These are phyloP conservation scores for Gallinago undulata DNA, from an alignment of 2,113 vertebrate genomes.

Conservation along the genomic window DNA sequence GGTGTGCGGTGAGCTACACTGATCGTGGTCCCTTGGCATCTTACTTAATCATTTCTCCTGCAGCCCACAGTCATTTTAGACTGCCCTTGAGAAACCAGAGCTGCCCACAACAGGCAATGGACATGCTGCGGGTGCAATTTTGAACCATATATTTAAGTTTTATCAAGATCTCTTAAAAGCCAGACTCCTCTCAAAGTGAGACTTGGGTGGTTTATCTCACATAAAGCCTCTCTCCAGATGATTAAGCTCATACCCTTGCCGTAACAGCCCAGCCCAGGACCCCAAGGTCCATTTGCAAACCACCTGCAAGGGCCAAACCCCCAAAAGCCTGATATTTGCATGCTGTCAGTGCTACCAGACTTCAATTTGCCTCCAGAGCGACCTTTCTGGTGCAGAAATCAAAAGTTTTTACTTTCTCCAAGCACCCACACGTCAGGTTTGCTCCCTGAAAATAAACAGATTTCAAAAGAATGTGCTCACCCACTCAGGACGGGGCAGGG, in stretches of 20 bases:
- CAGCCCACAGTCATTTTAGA: fast-evolving
- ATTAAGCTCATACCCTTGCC: not conserved
- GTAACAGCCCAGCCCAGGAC: not conserved
- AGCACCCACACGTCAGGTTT: not conserved
- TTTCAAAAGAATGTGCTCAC: constrained; percentile 41
- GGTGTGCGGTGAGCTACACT: not conserved
- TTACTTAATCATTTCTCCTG: not conserved
- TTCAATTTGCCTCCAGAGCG: not conserved
- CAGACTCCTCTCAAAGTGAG: not conserved
- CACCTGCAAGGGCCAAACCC: not conserved
- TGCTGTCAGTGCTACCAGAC: not conserved
- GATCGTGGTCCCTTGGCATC: fast-evolving
- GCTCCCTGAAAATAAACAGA: constrained; percentile 49
- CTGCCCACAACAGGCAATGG: not conserved
- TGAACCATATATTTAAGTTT: not conserved
- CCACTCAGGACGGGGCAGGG: not conserved
- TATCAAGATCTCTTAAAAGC: not conserved
- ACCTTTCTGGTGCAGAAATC: not conserved
- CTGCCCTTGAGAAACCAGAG: not conserved
- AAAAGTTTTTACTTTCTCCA: not conserved
- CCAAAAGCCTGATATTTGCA: not conserved
- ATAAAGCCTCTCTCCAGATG: not conserved
- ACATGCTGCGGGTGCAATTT: fast-evolving
- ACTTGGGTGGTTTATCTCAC: not conserved
- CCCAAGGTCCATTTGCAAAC: not conserved